These are phyloP conservation scores for Megaceryle torquata DNA, from an alignment of 2,113 vertebrate species.

Conservation along the genomic window DNA sequence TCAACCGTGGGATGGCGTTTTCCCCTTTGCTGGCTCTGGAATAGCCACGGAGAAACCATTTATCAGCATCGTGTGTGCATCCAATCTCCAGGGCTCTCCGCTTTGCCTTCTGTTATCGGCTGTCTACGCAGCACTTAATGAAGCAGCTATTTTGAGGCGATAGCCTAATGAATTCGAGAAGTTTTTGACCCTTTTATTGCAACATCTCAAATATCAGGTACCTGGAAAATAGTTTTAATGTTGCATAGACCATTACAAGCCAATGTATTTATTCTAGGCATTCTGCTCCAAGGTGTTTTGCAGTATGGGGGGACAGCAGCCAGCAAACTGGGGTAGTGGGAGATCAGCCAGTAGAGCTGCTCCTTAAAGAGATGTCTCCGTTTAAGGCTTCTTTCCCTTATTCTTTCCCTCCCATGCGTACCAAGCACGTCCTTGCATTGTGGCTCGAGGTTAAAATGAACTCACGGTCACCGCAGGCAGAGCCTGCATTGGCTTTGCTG, in stretches of 20 bases:
- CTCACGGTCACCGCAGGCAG: fast-evolving
- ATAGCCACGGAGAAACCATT: constrained; percentile 3
- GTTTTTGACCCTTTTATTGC: constrained; percentile 26
- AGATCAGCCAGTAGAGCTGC: background rate
- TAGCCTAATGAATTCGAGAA: background rate
- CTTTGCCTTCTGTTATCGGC: background rate
- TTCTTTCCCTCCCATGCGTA: background rate
- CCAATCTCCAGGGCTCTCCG: constrained; percentile 21
- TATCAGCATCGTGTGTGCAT: background rate
- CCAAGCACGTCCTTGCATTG: background rate
- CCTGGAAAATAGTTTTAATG: constrained; percentile 21
- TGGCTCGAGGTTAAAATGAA: background rate
- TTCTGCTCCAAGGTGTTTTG: background rate
- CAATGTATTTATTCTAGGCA: background rate
- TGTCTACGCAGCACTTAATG: background rate
- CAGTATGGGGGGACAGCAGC: background rate
- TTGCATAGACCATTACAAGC: background rate
- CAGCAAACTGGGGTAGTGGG: background rate
- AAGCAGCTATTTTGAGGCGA: background rate
- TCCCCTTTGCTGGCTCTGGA: background rate
- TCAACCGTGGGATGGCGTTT: constrained; percentile 26
- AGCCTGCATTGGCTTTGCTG: fast-evolving
- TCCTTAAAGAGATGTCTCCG: background rate
- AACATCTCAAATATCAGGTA: background rate
- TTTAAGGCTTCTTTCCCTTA: background rate